Evolutionary conservation across 30 jellyfish, hydroid and myxozoan species (phyloP).

Genomic region (Pelagia noctiluca): DNA sequence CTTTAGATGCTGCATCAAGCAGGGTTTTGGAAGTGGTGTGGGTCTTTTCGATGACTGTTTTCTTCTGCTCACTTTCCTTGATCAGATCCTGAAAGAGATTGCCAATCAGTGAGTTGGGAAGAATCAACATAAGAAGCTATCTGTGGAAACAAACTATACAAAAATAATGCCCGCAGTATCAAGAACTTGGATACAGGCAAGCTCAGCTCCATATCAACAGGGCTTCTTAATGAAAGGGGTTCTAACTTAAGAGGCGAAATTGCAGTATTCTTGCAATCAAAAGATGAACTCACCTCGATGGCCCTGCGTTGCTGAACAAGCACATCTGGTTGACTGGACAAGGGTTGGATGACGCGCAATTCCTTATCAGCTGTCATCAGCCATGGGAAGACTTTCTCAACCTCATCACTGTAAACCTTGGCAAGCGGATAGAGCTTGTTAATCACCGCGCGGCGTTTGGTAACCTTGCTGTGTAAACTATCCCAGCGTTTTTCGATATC

Average conservation of each 20-base stretch:
- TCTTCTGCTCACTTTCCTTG: constrained; percentile 69
- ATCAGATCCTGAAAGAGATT: constrained; percentile 65
- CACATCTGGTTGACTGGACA: constrained; percentile 69
- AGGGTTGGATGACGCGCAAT: constrained; percentile 52
- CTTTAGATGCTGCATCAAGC: constrained; percentile 69
- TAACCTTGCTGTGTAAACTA: constrained; percentile 32
- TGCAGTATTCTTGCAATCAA: no score
- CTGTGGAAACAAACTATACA: not conserved
- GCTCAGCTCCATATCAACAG: no score
- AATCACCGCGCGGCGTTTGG: constrained; percentile 65
- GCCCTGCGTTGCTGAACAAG: constrained; percentile 74
- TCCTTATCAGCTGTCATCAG: constrained; percentile 75
- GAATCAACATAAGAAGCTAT: not conserved
- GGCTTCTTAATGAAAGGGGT: no score
- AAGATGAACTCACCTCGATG: constrained; percentile 58
- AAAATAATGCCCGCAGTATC: not conserved
- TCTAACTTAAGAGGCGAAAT: no score
- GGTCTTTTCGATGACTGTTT: constrained; percentile 63
- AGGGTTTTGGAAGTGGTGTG: constrained; percentile 45
- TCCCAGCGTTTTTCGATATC: constrained; percentile 80
- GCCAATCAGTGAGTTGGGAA: not conserved
- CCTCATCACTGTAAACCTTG: constrained; percentile 45
- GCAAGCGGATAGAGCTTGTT: constrained; percentile 71
- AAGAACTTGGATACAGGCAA: not conserved
- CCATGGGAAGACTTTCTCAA: constrained; percentile 79